Evolutionary conservation across 2,888 invertebrate genomes (phyloP).

Genomic region (Limnephilus marmoratus): DNA sequence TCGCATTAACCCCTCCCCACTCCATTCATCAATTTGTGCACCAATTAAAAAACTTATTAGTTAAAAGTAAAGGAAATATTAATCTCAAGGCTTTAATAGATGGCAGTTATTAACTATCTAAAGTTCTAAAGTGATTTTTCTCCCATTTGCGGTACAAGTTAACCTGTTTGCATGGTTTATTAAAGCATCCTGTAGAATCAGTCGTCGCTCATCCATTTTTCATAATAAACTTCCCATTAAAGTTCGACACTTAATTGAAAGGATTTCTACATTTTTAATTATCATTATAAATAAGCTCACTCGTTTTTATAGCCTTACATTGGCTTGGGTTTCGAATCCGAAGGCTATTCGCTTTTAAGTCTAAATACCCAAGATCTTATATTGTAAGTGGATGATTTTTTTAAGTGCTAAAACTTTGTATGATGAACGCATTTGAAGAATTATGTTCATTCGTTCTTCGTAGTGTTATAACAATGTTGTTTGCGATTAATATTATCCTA

Average conservation of each 20-base stretch:
- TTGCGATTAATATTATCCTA: neutral
- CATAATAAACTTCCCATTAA: conserved; percentile 33
- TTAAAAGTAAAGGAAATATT: neutral
- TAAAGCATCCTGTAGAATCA: neutral
- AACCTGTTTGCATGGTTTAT: neutral
- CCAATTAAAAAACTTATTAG: neutral
- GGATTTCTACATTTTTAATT: conserved; percentile 42
- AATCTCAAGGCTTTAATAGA: neutral
- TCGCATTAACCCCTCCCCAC: neutral
- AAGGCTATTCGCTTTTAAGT: neutral
- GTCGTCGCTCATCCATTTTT: neutral
- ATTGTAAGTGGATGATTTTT: neutral
- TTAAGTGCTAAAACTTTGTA: neutral
- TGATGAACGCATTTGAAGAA: neutral
- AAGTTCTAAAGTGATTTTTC: neutral
- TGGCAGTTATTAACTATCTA: neutral
- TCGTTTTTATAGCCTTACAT: neutral
- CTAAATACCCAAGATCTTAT: neutral
- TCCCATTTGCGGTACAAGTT: neutral
- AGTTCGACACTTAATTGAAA: conserved; percentile 13
- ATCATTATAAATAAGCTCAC: conserved; percentile 7
- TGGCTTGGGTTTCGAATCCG: neutral
- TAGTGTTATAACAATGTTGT: too few species aligned
- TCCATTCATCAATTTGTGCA: neutral
- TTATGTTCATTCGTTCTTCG: neutral